Evolutionary conservation across 1,140 invertebrate genomes (phyloP).

Genomic region (Cheumatopsyche charites): DNA sequence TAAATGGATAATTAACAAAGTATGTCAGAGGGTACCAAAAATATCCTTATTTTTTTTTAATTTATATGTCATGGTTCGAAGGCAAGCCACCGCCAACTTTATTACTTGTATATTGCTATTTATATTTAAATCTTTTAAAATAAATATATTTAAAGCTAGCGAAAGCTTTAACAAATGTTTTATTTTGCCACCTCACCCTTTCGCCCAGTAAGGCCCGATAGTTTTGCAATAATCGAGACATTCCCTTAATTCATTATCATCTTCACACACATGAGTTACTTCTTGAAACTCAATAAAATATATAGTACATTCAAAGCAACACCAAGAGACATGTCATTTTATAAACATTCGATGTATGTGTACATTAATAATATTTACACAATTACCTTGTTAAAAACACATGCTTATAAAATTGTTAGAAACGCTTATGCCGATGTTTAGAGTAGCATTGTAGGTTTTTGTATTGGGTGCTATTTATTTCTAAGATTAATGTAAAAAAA

Average conservation of each 20-base stretch:
- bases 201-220: slow-evolving; percentile 31
- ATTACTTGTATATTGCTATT: slow-evolving; percentile 49
- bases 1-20: not conserved
- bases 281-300: too few species aligned
- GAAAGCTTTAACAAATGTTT: slow-evolving; percentile 48
- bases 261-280: too few species aligned
- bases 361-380: too few species aligned
- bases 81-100: slow-evolving; percentile 37
- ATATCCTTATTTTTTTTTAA: slow-evolving; percentile 7
- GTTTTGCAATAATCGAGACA: not conserved
- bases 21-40: not conserved
- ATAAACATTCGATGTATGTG: not conserved
- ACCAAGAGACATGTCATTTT: not conserved
- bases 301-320: not conserved
- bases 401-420: not conserved
- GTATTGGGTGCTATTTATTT: slow-evolving; percentile 30
- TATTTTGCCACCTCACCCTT: slow-evolving; percentile 43
- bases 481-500: slow-evolving; percentile 14
- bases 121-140: slow-evolving; percentile 49
- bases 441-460: slow-evolving; percentile 22
- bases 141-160: slow-evolving; percentile 48
- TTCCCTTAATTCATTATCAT: too few species aligned
- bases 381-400: too few species aligned
- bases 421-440: slow-evolving; percentile 22
- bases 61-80: slow-evolving; percentile 34